Base-by-base conservation (phyloP, 2,113 vertebrate species). In the Pycnonotus jocosus region DNA sequence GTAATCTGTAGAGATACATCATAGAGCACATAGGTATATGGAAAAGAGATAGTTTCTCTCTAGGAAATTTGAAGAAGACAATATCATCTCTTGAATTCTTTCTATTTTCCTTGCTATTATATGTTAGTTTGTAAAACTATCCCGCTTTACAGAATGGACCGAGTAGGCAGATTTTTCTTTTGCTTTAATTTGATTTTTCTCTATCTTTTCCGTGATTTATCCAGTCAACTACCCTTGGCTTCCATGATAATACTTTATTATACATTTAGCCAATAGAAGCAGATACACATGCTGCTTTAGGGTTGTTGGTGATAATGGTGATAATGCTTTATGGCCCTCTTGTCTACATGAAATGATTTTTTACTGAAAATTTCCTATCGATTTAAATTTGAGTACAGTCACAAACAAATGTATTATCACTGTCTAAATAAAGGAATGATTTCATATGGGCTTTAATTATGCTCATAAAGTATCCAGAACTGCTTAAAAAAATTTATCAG, bases 21-120 rank as follows among this genome's bases (percentile, higher is more conserved):
- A 37, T 60, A 28, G 18, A 70, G 10, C 6, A 15, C 47, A 3
- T 10, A 45, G 15, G 1, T 47, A 2, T 44, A 40, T 30, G 22
- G 11, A 51, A 92, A 72, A 73, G 17, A 72, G 9, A 56, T 11
- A 21, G 3, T 48, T 72, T 58, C 7, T 84, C 37, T 54, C 1
- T 4, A 50, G 50, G 12, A 62, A 68, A 65, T 77, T 54, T 71
- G 45, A 27, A 61, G 77, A 86, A 45, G 8, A 44, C 19, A 38
- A 19, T 33, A 64, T 47, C 2, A 15, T 89, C 37, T 68, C 81
- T 96, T 98, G 97, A 97, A 98, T 98, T 97, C 96, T 97, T 90
- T 12, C 3, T 95, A 45, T 81, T 94, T 95, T 94, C 94, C 71
- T 92, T 96, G 91, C 91, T 92, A 76, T 96, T 95, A 92, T 93